A percentile compares a stretch with the other conserved stretches of the same genome.
Conservation (phyloP, 2,888 invertebrate species). For the Thera obeliscata region DNA sequence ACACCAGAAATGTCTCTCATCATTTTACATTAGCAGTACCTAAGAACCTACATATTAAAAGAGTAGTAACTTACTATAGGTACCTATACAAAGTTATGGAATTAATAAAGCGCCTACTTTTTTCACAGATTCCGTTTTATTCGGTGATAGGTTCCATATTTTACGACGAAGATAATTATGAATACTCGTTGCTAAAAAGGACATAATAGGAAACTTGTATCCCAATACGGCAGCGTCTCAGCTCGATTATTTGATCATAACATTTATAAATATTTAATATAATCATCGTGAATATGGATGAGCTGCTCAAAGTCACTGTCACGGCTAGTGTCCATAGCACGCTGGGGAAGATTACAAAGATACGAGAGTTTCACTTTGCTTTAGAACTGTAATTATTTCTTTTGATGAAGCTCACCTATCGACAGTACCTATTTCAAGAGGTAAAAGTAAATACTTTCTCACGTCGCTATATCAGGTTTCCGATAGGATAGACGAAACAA, state of each 20-base stretch:
- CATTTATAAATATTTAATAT: background rate
- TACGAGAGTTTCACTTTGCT: background rate
- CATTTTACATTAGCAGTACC: conserved; percentile 19
- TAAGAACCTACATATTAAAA: no score
- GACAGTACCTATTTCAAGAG: conserved; percentile 3
- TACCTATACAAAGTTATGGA: no score
- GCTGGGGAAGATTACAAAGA: conserved; percentile 1
- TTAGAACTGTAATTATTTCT: conserved; percentile 8
- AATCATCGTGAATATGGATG: conserved; percentile 30
- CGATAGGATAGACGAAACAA: conserved; percentile 17
- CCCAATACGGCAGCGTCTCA: background rate
- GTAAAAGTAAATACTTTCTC: conserved; percentile 35
- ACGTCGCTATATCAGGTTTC: conserved; percentile 28
- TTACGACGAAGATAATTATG: background rate
- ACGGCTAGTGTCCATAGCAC: conserved; percentile 12
- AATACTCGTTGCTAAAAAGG: background rate
- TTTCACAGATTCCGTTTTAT: background rate
- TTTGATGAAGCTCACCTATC: conserved; percentile 10
- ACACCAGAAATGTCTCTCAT: conserved; percentile 20
- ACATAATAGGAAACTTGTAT: background rate
- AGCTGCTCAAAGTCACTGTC: conserved; percentile 24
- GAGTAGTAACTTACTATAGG: no score
- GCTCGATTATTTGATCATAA: conserved; percentile 12
- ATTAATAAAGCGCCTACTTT: background rate
- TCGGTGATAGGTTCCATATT: background rate